phyloP scores from a whole-genome alignment of 2,888 invertebrate genomes.

The Ichneumon xanthorius region DNA sequence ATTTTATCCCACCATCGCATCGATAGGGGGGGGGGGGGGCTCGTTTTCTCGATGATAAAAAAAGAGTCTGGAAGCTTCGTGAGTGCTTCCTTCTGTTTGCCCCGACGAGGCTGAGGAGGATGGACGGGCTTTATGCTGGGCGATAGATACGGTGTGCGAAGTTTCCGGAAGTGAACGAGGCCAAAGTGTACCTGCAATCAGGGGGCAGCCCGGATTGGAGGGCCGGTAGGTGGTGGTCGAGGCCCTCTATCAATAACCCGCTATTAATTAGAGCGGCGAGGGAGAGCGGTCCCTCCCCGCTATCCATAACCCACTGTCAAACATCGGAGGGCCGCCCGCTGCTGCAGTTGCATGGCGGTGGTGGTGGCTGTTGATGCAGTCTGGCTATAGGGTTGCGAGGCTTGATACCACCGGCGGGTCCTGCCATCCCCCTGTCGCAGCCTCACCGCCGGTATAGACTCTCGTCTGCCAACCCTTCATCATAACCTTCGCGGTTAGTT shows the following conservation, averaged over 20 bases:
- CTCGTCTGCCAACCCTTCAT: conserved; percentile 60
- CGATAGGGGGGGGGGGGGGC: neutral
- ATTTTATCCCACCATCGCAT: neutral
- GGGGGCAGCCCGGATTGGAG: conserved; percentile 48
- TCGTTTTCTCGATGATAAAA: neutral
- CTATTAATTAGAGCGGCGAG: conserved; percentile 72
- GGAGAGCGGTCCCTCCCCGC: conserved; percentile 32
- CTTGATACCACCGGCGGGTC: conserved; percentile 48
- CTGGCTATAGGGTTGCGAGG: conserved; percentile 35
- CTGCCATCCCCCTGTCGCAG: conserved; percentile 46
- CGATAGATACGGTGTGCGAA: conserved; percentile 23
- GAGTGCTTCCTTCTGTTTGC: conserved; percentile 21
- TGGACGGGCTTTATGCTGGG: neutral
- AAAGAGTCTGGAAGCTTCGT: conserved; percentile 3
- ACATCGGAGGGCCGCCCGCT: conserved; percentile 63
- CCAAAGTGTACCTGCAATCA: conserved; percentile 69
- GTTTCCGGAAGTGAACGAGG: conserved; percentile 51
- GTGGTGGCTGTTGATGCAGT: conserved; percentile 61
- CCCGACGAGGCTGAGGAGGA: conserved; percentile 10
- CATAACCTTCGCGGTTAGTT: conserved; percentile 73
- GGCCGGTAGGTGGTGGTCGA: conserved; percentile 51
- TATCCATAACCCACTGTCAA: conserved; percentile 72
- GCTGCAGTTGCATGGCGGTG: conserved; percentile 19
- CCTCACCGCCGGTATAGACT: conserved; percentile 40
- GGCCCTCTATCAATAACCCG: conserved; percentile 67